Evolutionary conservation across 37 sponge, comb jelly and placozoan genomes (phyloP), one percentile per base, ranked within the genome.

Genomic region (Spongilla lacustris): DNA sequence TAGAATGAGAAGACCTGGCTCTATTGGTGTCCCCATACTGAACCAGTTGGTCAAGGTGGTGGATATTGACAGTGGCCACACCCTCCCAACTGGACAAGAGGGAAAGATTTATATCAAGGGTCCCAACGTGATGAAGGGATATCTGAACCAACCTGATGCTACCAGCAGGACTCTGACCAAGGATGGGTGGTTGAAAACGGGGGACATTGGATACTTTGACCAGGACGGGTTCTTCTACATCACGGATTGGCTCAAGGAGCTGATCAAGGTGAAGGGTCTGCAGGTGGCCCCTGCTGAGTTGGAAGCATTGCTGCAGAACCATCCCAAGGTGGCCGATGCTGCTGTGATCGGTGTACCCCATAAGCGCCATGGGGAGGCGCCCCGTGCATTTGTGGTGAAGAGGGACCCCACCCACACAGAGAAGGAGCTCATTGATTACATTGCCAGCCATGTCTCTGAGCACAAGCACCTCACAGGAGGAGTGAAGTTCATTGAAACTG

Each of bases 241-340:
- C 66, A 87, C 90, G 4, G 97, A 94, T 72, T 87, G 97, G 36
- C 84, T 96, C 24, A 96, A 96, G 83, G 97, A 96, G 78, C 87
- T 96, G 36, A 96, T 96, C 83, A 96, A 96, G 84, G 94, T 94
- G 78, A 94, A 96, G 75, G 97, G 97, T 38, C 49, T 80, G 13
- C 96, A 96, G 68, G 97, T 96, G 29, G 97, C 94, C 4, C 94
- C 97, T 23, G 97, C 97, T 68, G 97, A 96, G 46, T 72, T 96
- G 67, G 97, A 96, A 79, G 97, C 86, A 6, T 37, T 90, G 12
- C 88, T 96, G 4, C 78, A 85, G 68, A 76, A 66, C 21, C 97
- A 96, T 37, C 92, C 94, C 2, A 81, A 87, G 72, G 84, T 96
- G 30, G 86, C 92, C 66, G 97, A 96, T 87, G 94, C 83, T 17